Evolutionary conservation across 1,140 invertebrate species (phyloP), one percentile per base, ranked within the genome.

Genomic region (Neoseiulus cucumeris): DNA sequence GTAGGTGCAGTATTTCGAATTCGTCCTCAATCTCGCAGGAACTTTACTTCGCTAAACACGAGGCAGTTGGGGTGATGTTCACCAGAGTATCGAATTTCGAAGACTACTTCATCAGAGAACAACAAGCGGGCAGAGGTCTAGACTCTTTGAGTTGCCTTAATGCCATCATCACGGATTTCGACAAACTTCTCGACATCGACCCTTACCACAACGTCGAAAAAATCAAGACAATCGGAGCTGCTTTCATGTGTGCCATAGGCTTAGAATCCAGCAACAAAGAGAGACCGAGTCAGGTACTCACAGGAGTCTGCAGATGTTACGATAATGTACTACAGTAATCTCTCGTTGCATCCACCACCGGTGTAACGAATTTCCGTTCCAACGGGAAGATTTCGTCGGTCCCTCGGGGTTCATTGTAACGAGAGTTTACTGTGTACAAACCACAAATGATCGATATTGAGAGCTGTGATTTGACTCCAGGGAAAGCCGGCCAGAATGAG

Each of bases 241-340:
- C 90, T 4, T 96, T 93, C 75, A 96, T 96, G 91, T 91, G 90
- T 1, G 92, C 91, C 0, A 87, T 93, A 14, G 92, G 92, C 33
- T 9, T 39, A 9, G 33, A 39, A 6, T 4, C 33, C 33, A 39
- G 33, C 4, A 39, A 9, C 9, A 39, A 39, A 9, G 33, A 6
- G 9, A 9, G 4, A 9, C 9, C 33, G 33, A 6, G 4, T 39
- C 4, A 39, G 33, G 9, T 6, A 9, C 33, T 39, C 9, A 39
- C 33, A n/a, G n/a, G n/a, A n/a, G n/a, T n/a, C n/a, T n/a, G n/a
- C n/a, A n/a, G n/a, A n/a, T n/a, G n/a, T n/a, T n/a, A n/a, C n/a
- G n/a, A n/a, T 39, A 39, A 9, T 9, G 33, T 39, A 4, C 4
- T 39, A 4, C 9, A 9, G 9, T 4, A 39, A 39, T 4, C 33